Evolutionary conservation across 2,888 invertebrate species (phyloP), one percentile per base, ranked within the genome.

Genomic region (Erebia aethiops): DNA sequence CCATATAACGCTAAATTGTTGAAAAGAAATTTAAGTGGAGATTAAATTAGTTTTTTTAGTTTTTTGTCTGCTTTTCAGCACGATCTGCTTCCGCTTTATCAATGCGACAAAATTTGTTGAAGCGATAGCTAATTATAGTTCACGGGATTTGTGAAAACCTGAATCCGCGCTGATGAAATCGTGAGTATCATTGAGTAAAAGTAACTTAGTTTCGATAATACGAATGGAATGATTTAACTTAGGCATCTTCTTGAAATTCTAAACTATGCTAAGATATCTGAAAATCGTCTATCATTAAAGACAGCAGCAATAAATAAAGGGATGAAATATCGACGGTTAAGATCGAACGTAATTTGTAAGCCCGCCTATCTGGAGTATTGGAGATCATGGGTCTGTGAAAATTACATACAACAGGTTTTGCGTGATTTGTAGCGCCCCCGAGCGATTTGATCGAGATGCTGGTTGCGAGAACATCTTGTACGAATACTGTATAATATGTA

Each of bases 321-420:
- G 56, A 87, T 89, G 88, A 91, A 87, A 88, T 90, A 90, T 89
- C 81, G 82, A 85, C 84, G 82, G 87, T 89, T 89, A 87, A 88
- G 88, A 88, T 86, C 83, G 86, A 87, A 86, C 84, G 87, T 90
- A 91, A 92, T 92, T 91, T 90, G 89, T 88, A 87, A 84, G 84
- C 84, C 82, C 81, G 83, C 84, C 86, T 88, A 88, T 90, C 88
- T 87, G 83, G 82, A 86, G 87, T 84, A 85, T 87, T 85, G 85
- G 81, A 87, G 88, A 91, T 89, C 87, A 77, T 73, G 77, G 75
- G 85, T 78, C 80, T 83, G 80, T 80, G 79, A 76, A 85, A 87
- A 91, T 89, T 89, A 90, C 88, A 87, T 87, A 91, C 92, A 91
- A 89, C 89, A 90, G 90, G 90, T 91, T 91, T 89, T 91, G 89